A percentile compares a stretch with the other conserved stretches of the same genome.
These are phyloP conservation scores for Oreochromis mossambicus DNA, from an alignment of 2,797 vertebrate genomes.

Conservation along the genomic window DNA sequence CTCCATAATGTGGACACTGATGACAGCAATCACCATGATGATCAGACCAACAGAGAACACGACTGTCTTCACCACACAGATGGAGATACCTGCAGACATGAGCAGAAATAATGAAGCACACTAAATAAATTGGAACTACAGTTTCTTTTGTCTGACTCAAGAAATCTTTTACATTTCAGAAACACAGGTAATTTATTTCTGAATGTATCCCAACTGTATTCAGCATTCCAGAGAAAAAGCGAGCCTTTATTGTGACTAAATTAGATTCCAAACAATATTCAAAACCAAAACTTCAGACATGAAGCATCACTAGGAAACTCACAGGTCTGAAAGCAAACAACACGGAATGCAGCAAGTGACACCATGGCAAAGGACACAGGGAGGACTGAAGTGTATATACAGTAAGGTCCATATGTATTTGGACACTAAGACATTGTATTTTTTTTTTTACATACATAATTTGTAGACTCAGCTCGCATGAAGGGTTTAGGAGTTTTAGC, in stretches of 20 bases:
- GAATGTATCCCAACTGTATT: not conserved
- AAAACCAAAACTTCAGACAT: not conserved
- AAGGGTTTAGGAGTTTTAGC: no score
- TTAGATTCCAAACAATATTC: not conserved
- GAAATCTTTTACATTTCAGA: not conserved
- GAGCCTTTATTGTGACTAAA: rapidly evolving
- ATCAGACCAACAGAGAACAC: slow-evolving; percentile 1
- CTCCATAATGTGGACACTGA: slow-evolving; percentile 4
- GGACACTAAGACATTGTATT: no score
- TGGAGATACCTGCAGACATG: not conserved
- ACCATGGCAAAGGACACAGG: no score
- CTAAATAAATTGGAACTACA: rapidly evolving
- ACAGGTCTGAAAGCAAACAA: not conserved
- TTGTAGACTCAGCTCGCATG: no score
- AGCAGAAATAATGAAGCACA: not conserved
- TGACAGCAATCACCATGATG: slow-evolving; percentile 6
- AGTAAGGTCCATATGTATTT: no score
- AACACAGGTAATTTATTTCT: not conserved
- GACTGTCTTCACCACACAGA: not conserved
- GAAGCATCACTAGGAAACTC: not conserved
- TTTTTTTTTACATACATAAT: no score
- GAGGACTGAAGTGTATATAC: no score
- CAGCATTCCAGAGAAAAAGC: not conserved
- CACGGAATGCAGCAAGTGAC: rapidly evolving
- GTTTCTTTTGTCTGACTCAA: not conserved